Evolutionary conservation across 2,113 vertebrate genomes (phyloP), one percentile per base, ranked within the genome.

Genomic region (Callospermophilus lateralis): DNA sequence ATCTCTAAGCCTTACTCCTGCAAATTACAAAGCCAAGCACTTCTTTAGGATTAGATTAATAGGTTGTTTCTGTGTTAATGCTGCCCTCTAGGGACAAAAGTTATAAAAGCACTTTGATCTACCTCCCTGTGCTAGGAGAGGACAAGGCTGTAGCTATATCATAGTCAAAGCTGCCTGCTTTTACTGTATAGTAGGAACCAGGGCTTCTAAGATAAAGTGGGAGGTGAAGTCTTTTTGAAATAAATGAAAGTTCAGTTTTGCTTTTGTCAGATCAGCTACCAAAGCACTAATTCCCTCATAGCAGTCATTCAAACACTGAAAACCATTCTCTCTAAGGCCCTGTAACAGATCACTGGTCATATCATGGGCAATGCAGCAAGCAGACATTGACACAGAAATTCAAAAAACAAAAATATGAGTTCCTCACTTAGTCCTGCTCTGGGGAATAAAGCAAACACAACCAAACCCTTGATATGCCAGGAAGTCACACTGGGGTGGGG

Each of bases 81-180:
- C 97, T 98, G 98, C 98, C 98, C 15, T 96, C 98, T 98, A 98
- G 97, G 0, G 98, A 86, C 0, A 1, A 4, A 81, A 8, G 81
- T 45, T 93, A 78, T 53, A 94, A 93, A 48, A 87, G 68, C 58
- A 63, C 5, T 0, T 1, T 34, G 48, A 76, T 48, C 10, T 5
- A 3, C 11, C 3, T 58, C 15, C 17, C 6, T 20, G 39, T 32
- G 77, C 26, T 26, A 13, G 74, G 19, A 89, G 13, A 72, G n/a
- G 67, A 26, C 53, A 24, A 22, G 6, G 32, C 65, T n/a, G 26
- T 26, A 72, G n/a, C 2, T 15, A 51, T 4, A 39, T 16, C 39
- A 34, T 6, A 53, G 65, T 68, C 61, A 84, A 12, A 53, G 42
- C 8, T 20, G 61, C 16, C 51, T 28, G 32, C 19, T 74, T 61